Evolutionary conservation across 2,797 vertebrate species (phyloP), one percentile per base, ranked within the genome.

Genomic region (Hyperoplus lanceolatus): DNA sequence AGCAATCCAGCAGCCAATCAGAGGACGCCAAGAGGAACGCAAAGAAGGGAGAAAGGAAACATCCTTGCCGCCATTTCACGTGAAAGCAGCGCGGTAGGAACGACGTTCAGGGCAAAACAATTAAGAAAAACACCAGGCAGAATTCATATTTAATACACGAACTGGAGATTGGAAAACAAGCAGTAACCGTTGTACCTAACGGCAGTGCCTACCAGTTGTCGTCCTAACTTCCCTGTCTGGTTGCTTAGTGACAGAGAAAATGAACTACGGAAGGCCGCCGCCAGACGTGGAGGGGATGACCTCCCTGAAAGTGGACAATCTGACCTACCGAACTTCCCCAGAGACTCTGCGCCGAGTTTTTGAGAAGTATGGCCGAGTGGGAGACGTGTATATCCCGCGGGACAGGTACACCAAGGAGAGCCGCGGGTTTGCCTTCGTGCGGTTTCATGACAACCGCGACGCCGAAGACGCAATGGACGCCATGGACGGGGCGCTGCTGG

Each of bases 261-360:
- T 99, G 97, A 99, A 96, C 64, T 99, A 98, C 96, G 97, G 97
- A 55, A 97, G 97, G 59, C 97, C 97, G 79, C 97, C 98, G 54
- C 97, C 97, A 61, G 97, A 98, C 80, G 97, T 99, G 15, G 98
- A 99, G 93, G 98, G 97, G 75, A 99, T 99, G 98, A 98, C 97
- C 90, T 99, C 97, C 61, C 95, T 99, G 46, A 99, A 99, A 93
- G 98, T 99, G 90, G 98, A 99, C 73, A 99, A 99, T 93, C 92
- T 99, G 75, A 99, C 98, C 3, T 99, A 99, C 88, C 96, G 98
- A n/a, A 99, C 98, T 6, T 98, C 97, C 0, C 98, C 98, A 2
- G 98, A 99, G 92, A 98, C 97, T 0, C 92, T 99, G 43, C 94
- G 97, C 45, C 96, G 97, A 6, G 97, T 99, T 0, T 99, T 99